Base-by-base conservation (phyloP, 2,888 invertebrate species). In the Ophioninae sp. region DNA sequence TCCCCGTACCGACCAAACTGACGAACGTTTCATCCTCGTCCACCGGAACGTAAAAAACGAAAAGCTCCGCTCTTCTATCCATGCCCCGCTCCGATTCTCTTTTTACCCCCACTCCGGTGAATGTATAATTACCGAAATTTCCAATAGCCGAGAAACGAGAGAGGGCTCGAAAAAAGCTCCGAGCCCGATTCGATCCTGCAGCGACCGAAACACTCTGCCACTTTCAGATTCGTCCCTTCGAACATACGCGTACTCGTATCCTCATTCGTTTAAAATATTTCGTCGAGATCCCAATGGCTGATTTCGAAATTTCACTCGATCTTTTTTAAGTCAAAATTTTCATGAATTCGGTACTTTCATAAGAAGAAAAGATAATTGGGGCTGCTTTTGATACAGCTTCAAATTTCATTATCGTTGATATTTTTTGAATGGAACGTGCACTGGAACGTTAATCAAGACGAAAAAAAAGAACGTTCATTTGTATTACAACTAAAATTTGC, bases 101-200 rank as follows among this genome's bases (percentile, higher is more conserved):
- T 50, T 17, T 10, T 23, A 2, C 50, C 23, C n/a, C n/a, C 57
- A n/a, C 56, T 50, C 13, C 50, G 37, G 13, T 10, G 44, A 68
- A 61, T 67, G 44, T 62, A 69, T 77, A 84, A 84, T 82, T 82
- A 72, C 75, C 82, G 79, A 79, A 79, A 79, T 82, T 82, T 82
- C 72, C 82, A 79, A 82, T 82, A 70, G 72, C 17, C 69, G 64
- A 62, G 39, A 62, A n/a, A 79, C 23, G 56, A 30, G 56, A 57
- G 41, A 62, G 72, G 21, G 75, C 56, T 56, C 44, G 61, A 62
- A 65, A 62, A 70, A 59, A 67, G 74, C 73, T 65, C 77, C 20
- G 37, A 7, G 50, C 7, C n/a, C 62, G 41, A 68, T 72, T 81
- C 64, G 70, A 73, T 77, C 21, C 77, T 65, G 39, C 64, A 65